Evolutionary conservation across 2,888 invertebrate genomes (phyloP), one percentile per base, ranked within the genome.

Genomic region (Spilosoma lubricipeda): DNA sequence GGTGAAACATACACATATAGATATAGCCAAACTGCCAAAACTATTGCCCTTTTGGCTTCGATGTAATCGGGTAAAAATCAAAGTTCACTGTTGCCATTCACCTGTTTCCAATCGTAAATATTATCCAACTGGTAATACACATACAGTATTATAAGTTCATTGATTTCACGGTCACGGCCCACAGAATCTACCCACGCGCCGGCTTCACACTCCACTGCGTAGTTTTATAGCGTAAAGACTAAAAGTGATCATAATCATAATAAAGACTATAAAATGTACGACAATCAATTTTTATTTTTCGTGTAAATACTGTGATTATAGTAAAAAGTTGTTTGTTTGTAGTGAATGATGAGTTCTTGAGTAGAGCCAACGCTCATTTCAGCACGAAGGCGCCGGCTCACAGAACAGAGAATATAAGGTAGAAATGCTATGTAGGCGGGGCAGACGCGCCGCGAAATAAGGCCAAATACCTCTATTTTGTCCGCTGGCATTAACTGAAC

Each of bases 161-260:
- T 59, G 27, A 70, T 70, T 59, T 70, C 70, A 59, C 59, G 70
- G 59, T 59, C 70, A 70, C 27, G 56, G 59, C 45, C 45, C 15
- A 42, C 30, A 67, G 45, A 20, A 20, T 20, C 67, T 45, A 45
- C 67, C 67, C 45, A 67, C 45, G 67, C 67, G 45, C 45, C 45
- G 13, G 3, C 67, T 67, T 67, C 67, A 67, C 42, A 67, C n/a
- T 42, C 27, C 27, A 45, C 42, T 30, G 67, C 42, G 65, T 39
- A 66, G 27, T 42, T 67, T 67, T 67, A 67, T 67, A 67, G 67
- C 11, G 42, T n/a, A 30, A 67, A 67, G 9, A 30, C 30, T 45
- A 67, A 67, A 67, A 45, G 30, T 30, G 42, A 67, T 67, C 30
- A 30, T 67, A 67, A 45, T 45, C 30, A 11, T 67, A 18, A 45